These are phyloP conservation scores for Heterodera schachtii DNA, from an alignment of 1,140 invertebrate genomes.

Conservation along the genomic window DNA sequence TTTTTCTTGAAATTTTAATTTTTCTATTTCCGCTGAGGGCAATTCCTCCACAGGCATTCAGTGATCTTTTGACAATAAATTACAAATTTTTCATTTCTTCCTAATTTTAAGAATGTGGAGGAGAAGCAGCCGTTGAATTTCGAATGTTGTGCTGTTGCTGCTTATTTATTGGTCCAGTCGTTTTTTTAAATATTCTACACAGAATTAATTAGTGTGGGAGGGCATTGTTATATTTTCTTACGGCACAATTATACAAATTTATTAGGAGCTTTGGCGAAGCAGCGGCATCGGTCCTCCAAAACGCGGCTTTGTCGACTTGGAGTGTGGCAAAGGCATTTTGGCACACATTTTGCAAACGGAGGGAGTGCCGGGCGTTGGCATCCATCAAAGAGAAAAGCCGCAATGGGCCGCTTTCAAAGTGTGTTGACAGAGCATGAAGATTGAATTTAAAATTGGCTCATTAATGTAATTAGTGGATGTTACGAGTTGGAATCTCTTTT, in stretches of 20 bases:
- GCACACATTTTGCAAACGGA: neutral
- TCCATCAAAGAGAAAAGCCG: neutral
- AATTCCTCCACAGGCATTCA: too few species aligned
- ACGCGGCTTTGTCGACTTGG: neutral
- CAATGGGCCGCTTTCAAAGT: neutral
- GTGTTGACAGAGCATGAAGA: neutral
- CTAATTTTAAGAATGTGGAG: neutral
- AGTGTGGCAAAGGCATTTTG: neutral
- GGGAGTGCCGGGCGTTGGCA: neutral
- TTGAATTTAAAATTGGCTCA: too few species aligned
- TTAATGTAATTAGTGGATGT: too few species aligned
- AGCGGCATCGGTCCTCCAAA: neutral
- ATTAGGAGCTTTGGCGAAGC: neutral
- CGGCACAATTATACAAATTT: too few species aligned
- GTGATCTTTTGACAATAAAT: too few species aligned
- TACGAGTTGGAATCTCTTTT: too few species aligned
- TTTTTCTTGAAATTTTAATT: too few species aligned
- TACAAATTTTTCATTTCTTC: neutral
- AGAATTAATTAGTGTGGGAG: too few species aligned
- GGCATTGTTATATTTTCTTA: too few species aligned
- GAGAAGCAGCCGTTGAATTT: neutral
- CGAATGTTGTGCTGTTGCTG: neutral
- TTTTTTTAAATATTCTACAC: too few species aligned
- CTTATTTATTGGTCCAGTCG: neutral
- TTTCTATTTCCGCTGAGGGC: too few species aligned